phyloP scores from a whole-genome alignment of 2,113 vertebrate species.

The Pygoscelis antarcticus region DNA sequence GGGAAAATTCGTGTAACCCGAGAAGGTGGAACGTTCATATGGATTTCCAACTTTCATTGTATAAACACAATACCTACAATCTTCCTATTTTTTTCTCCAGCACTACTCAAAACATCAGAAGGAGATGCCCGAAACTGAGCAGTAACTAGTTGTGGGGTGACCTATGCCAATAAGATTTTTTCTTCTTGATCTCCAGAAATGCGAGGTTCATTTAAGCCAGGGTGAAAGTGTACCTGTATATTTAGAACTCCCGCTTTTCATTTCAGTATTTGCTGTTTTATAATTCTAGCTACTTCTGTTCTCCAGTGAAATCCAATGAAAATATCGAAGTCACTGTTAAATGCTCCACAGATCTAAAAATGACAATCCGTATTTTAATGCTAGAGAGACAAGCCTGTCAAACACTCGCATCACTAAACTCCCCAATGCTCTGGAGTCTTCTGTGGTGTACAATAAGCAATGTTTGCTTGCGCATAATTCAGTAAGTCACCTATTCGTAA shows the following conservation, averaged over 20 bases:
- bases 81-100: not conserved
- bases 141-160: not conserved
- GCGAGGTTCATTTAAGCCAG: not conserved
- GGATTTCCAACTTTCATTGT: not conserved
- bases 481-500: not conserved
- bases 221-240: not conserved
- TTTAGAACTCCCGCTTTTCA: not conserved
- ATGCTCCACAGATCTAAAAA: not conserved
- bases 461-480: not conserved
- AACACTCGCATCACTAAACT: not conserved
- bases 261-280: not conserved
- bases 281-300: not conserved
- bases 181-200: not conserved
- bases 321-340: not conserved
- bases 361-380: not conserved
- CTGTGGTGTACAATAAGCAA: not conserved
- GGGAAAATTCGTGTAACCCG: not conserved
- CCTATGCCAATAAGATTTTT: not conserved
- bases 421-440: not conserved
- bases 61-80: not conserved
- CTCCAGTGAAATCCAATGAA: not conserved
- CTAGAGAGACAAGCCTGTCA: not conserved
- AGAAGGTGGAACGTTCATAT: not conserved
- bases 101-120: not conserved
- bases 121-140: not conserved